A percentile compares a stretch with the other conserved stretches of the same genome.
Evolutionary conservation across 2,797 vertebrate species (phyloP).

Genomic region (Anguilla obscura): DNA sequence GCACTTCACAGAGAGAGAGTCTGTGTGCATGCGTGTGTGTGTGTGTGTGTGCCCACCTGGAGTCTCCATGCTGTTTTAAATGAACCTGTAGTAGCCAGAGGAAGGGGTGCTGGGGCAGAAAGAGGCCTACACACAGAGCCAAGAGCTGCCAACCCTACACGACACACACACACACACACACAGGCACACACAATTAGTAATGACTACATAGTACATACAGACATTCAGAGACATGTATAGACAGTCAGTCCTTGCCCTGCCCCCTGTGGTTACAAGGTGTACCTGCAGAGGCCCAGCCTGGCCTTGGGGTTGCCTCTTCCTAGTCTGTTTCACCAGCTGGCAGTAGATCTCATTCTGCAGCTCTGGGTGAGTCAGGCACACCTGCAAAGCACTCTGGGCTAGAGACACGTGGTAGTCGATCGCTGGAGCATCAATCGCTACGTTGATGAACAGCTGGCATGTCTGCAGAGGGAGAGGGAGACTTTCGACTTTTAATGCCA

Average conservation of each 20-base stretch:
- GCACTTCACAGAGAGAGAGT: neutral
- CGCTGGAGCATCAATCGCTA: constrained; percentile 92
- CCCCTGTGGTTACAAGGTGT: constrained; percentile 6
- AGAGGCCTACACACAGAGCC: constrained; percentile 90
- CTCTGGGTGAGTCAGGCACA: constrained; percentile 92
- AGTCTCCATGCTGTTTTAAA: constrained; percentile 86
- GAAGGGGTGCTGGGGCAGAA: constrained; percentile 92
- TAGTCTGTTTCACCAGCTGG: constrained; percentile 95
- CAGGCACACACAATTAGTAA: constrained; percentile 34
- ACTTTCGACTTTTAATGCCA: neutral
- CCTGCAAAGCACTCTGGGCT: constrained; percentile 94
- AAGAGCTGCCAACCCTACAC: constrained; percentile 94
- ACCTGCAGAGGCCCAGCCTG: constrained; percentile 91
- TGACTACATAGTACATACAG: constrained; percentile 24
- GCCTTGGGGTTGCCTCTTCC: constrained; percentile 81
- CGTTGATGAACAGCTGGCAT: constrained; percentile 97
- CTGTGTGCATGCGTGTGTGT: neutral
- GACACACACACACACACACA: constrained; percentile 16
- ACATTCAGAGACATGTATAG: constrained; percentile 41
- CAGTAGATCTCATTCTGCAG: constrained; percentile 97
- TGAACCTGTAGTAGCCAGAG: constrained; percentile 93
- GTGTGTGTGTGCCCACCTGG: constrained; percentile 73
- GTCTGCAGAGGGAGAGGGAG: constrained; percentile 70
- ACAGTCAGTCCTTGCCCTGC: neutral
- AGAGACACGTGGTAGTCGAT: constrained; percentile 98